Conservation (phyloP, 2,113 vertebrate genomes). For the Motacilla alba region DNA sequence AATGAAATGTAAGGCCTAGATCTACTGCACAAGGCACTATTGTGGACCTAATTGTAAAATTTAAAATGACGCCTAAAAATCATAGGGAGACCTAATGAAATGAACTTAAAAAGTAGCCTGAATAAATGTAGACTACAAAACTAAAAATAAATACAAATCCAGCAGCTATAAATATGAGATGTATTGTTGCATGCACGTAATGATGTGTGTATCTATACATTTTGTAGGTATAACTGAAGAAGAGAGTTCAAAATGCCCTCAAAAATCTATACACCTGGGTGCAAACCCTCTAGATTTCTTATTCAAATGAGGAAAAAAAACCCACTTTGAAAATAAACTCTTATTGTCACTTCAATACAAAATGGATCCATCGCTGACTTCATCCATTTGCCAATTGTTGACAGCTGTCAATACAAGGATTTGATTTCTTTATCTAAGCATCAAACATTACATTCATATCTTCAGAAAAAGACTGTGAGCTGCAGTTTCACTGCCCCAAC, state of each 20-base stretch:
- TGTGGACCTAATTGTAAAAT: not conserved
- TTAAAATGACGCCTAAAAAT: not conserved
- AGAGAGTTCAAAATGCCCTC: not conserved
- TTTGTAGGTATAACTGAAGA: not conserved
- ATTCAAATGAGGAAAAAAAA: not conserved
- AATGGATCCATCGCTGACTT: not conserved
- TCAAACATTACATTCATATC: constrained; percentile 58
- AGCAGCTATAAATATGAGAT: not conserved
- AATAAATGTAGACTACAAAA: not conserved
- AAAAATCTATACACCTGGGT: not conserved
- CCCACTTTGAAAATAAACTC: not conserved
- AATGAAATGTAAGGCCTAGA: not conserved
- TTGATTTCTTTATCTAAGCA: constrained; percentile 73
- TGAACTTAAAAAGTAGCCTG: not conserved
- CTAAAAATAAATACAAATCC: not conserved
- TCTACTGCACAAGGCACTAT: not conserved
- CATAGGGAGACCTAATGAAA: not conserved
- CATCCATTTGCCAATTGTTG: constrained; percentile 41
- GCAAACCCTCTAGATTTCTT: not conserved
- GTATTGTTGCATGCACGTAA: not conserved
- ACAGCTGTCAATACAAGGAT: constrained; percentile 72
- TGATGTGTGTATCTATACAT: not conserved
- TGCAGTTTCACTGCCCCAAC: constrained; percentile 73
- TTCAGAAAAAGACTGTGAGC: constrained; percentile 65
- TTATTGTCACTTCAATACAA: not conserved